Base-by-base conservation (phyloP, 2,113 vertebrate species). In the Psammodynastes pulverulentus region DNA sequence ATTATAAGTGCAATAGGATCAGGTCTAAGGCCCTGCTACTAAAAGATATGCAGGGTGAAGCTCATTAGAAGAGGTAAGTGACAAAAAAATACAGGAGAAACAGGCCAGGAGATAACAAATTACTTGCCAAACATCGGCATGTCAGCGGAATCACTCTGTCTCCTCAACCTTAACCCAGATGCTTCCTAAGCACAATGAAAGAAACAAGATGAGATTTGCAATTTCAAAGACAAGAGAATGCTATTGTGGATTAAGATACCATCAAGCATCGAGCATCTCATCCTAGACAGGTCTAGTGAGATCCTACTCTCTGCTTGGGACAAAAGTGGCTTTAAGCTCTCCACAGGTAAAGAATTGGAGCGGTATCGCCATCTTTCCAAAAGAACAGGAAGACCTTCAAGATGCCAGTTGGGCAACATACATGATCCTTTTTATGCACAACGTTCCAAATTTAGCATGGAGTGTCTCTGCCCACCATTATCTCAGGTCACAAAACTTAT, bases 1-100 rank as follows among this genome's bases (percentile, higher is more conserved):
- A 95, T 58, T 87, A 94, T 12, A 17, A 93, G 79, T 24, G 23
- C 24, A 10, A 23, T 52, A 52, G 92, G 92, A 87, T 93, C 45
- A 92, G 92, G 90, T n/a, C 56, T 8, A 54, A 48, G 34, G 86
- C 92, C 15, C 49, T 48, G 29, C 91, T 52, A 34, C 52, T 92
- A 19, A 0, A 13, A 45, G 39, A 88, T 48, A 93, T 91, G 87
- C 3, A 26, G 54, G 86, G 49, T 89, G 46, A 58, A 84, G 26
- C n/a, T 67, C 13, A 24, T 90, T 46, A 88, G 45, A 26, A 91
- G 87, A 79, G 45, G 79, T 84, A 58, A 89, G 54, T 91, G 51
- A 48, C 43, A 49, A 21, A 21, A 48, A 49, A 2, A 49, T 10
- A 54, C 8, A 51, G n/a, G 9, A 51, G 4, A 51, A 53, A 39